Base-by-base conservation (phyloP, 2,888 invertebrate species). In the Liodrosophila aerea region DNA sequence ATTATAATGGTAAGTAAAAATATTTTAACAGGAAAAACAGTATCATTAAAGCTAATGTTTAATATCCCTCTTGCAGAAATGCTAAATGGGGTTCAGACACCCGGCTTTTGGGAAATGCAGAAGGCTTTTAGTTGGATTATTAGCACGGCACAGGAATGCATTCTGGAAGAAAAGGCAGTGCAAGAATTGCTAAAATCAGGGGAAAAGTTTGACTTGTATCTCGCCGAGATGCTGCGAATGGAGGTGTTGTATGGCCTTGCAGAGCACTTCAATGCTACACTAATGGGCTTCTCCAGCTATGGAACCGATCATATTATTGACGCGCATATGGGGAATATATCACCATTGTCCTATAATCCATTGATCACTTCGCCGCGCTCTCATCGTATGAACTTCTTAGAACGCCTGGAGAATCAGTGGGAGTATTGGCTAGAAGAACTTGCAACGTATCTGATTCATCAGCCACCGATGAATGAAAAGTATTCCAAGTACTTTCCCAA, bases 191-290 rank as follows among this genome's bases (percentile, higher is more conserved):
- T 87, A 2, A 45, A 43, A 5, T 89, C 90, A 0, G 81, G 89
- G 0, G 76, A 87, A 45, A 82, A 76, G 4, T 90, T 89, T 33
- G 90, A 91, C 66, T 52, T 90, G 11, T 74, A 90, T 1, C 70
- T 91, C 1, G 65, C 86, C 1, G 90, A 90, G 29, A 66, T 85
- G 5, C 67, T 90, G 15, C 62, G 86, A 9, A 80, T 69, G 27
- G 89, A 90, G 40, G 81, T 88, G 1, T 44, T 89, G 1, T 83
- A 84, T 36, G 90, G 87, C 0, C 49, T 88, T 9, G 81, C 72
- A 0, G 73, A 86, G 7, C 78, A 80, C 8, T 88, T 86, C 8
- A 76, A 84, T 47, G 88, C 88, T 0, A 71, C 80, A 0, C 30
- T 78, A 0, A 66, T 76, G 7, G 87, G 87, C 0, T 63, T 86